A percentile compares a stretch with the other conserved stretches of the same genome.
phyloP scores from a whole-genome alignment of 2,888 invertebrate species.

The Microctonus brassicae region DNA sequence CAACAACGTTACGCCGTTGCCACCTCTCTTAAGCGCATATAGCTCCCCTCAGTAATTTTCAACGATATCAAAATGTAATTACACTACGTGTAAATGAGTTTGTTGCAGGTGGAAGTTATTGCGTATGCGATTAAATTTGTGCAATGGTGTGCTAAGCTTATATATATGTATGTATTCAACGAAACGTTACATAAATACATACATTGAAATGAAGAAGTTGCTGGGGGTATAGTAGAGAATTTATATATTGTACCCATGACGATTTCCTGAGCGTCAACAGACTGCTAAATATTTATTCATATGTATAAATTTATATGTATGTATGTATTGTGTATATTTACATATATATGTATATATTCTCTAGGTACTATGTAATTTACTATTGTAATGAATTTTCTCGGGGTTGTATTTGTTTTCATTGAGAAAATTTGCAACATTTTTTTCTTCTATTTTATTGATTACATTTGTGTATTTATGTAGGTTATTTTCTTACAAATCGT shows the following conservation, averaged over 20 bases:
- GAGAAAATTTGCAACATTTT: no score
- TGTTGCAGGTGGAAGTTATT: conserved; percentile 54
- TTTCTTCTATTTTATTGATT: no score
- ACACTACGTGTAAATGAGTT: conserved; percentile 57
- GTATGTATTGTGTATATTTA: conserved; percentile 16
- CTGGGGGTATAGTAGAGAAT: conserved; percentile 31
- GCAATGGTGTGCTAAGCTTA: conserved; percentile 45
- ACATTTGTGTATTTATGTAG: no score
- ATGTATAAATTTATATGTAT: conserved; percentile 15
- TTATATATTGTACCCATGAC: conserved; percentile 37
- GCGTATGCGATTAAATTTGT: conserved; percentile 58
- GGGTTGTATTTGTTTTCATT: no score
- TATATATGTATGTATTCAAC: conserved; percentile 28
- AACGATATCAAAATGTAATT: conserved; percentile 56
- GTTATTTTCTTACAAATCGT: no score
- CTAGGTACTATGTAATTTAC: no score
- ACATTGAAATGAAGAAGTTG: neutral
- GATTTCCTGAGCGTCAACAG: conserved; percentile 7
- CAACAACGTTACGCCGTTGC: neutral
- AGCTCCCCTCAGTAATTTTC: conserved; percentile 21
- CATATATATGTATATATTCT: no score
- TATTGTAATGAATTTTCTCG: no score
- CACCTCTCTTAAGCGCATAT: neutral
- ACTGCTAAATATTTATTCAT: conserved; percentile 13
- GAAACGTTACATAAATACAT: neutral